These are phyloP conservation scores for Cordylochernes scorpioides DNA, from an alignment of 2,888 invertebrate genomes.

Conservation along the genomic window DNA sequence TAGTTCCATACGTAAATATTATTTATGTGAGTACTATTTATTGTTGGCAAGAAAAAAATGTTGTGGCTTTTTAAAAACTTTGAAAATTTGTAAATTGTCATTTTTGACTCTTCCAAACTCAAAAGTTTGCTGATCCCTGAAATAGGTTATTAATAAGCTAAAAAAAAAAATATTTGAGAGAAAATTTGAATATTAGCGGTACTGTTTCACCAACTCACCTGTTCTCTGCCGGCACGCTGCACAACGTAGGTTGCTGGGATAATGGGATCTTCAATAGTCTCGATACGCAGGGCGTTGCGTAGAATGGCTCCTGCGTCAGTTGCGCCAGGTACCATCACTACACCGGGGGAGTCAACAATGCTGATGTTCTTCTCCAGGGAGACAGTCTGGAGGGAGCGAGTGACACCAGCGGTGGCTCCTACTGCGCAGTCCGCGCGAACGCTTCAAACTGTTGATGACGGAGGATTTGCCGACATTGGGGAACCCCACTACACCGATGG, in stretches of 20 bases:
- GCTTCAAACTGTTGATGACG: conserved; percentile 86
- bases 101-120: no score
- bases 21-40: no score
- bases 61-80: no score
- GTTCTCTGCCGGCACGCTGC: conserved; percentile 54
- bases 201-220: no score
- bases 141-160: no score
- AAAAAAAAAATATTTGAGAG: no score
- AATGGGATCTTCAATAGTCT: conserved; percentile 55
- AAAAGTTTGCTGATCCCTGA: no score
- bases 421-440: conserved; percentile 74
- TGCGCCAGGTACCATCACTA: conserved; percentile 41
- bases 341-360: conserved; percentile 80
- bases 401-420: conserved; percentile 79
- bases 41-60: no score
- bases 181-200: no score
- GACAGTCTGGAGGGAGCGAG: conserved; percentile 76
- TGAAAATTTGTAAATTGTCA: no score
- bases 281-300: conserved; percentile 22
- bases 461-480: conserved; percentile 99
- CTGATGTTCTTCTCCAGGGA: conserved; percentile 83
- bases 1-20: no score
- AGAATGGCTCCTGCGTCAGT: conserved; percentile 9
- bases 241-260: conserved; percentile 64
- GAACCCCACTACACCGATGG: conserved; percentile 74